Percentiles rank a stretch among this genome's conserved stretches.
These are phyloP conservation scores for Paragorgia papillata DNA, from an alignment of 92 coral and sea anemone species.

Conservation along the genomic window DNA sequence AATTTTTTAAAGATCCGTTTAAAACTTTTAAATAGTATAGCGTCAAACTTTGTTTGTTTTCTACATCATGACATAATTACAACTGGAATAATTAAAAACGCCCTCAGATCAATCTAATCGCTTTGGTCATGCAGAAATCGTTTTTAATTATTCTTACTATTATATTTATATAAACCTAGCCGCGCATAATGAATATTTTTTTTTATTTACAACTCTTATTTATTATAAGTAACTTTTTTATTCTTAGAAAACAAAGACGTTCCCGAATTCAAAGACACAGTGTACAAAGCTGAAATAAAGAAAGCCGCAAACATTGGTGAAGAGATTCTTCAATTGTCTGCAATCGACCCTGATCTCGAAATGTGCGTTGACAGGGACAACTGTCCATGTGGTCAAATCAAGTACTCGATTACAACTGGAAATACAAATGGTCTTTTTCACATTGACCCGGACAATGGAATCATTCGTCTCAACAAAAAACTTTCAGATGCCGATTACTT, in stretches of 20 bases:
- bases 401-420: slow-evolving; percentile 61
- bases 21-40: no score
- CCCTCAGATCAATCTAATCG: no score
- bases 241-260: slow-evolving; percentile 47
- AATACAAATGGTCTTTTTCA: slow-evolving; percentile 55
- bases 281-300: slow-evolving; percentile 54
- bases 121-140: no score
- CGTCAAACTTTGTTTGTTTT: no score
- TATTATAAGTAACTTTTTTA: neutral
- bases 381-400: slow-evolving; percentile 54
- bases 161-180: no score
- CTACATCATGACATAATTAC: no score
- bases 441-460: slow-evolving; percentile 23
- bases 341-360: slow-evolving; percentile 54
- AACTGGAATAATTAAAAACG: no score
- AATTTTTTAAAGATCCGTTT: no score
- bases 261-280: slow-evolving; percentile 57
- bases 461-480: neutral
- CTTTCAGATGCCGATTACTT: neutral
- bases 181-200: no score
- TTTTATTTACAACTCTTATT: no score
- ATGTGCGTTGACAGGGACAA: slow-evolving; percentile 48
- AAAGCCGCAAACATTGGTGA: slow-evolving; percentile 50
- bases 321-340: slow-evolving; percentile 54
- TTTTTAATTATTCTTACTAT: no score